A percentile compares a stretch with the other conserved stretches of the same genome.
These are phyloP conservation scores for Drosophila anomalata DNA, from an alignment of 2,888 invertebrate genomes.

Conservation along the genomic window DNA sequence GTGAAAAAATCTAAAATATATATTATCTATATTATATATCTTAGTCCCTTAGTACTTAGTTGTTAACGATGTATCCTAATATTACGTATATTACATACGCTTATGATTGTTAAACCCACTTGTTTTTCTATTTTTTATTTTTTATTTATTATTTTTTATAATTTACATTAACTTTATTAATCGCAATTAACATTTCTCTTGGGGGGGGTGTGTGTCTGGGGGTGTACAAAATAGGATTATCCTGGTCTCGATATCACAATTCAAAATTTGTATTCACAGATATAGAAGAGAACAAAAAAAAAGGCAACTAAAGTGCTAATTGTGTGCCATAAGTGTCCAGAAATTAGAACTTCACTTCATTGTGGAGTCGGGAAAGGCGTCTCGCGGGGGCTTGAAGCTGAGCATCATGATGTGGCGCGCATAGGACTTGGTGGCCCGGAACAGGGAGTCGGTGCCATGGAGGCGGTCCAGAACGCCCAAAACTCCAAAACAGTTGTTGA, in stretches of 20 bases:
- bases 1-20: constrained; percentile 1
- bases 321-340: not conserved
- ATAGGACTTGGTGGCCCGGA: constrained; percentile 89
- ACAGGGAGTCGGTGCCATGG: constrained; percentile 92
- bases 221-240: constrained; percentile 33
- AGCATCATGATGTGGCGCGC: constrained; percentile 90
- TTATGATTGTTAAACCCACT: constrained; percentile 26
- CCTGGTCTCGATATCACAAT: constrained; percentile 30
- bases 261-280: constrained; percentile 32
- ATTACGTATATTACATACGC: constrained; percentile 27
- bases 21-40: constrained; percentile 2
- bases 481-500: constrained; percentile 93
- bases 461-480: constrained; percentile 91
- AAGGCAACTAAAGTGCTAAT: not conserved
- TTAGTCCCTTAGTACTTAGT: constrained; percentile 18
- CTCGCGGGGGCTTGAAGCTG: constrained; percentile 87
- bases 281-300: constrained; percentile 1
- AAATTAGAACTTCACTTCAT: constrained; percentile 62
- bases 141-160: not conserved
- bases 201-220: constrained; percentile 1
- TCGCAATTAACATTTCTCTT: constrained; percentile 16
- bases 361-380: constrained; percentile 87
- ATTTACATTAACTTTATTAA: constrained; percentile 31
- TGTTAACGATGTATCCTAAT: constrained; percentile 38
- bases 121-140: too few relatives aligned